These are phyloP conservation scores for Sebastes steindachneri DNA, from an alignment of 2,797 vertebrate genomes.

Conservation along the genomic window DNA sequence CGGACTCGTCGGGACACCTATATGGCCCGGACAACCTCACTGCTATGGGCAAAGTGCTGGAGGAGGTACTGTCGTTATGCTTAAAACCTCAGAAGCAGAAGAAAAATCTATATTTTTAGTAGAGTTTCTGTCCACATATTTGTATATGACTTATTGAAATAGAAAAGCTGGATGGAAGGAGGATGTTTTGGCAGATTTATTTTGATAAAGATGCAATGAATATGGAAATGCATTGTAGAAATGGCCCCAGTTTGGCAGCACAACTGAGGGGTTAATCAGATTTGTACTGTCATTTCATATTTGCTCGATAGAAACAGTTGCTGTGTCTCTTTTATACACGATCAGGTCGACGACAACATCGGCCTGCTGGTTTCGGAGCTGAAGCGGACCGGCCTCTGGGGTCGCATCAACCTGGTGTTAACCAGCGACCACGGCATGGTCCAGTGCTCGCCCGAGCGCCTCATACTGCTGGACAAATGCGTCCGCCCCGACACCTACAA, in stretches of 20 bases:
- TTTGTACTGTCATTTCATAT: neutral
- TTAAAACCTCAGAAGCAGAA: neutral
- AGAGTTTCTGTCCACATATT: neutral
- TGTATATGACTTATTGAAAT: too few relatives aligned
- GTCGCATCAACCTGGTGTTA: conserved; percentile 89
- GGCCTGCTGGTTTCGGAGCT: conserved; percentile 86
- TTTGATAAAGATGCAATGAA: neutral
- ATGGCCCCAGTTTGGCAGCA: neutral
- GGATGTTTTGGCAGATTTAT: neutral
- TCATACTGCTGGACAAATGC: conserved; percentile 89
- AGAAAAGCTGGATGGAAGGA: neutral
- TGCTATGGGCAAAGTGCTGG: conserved; percentile 85
- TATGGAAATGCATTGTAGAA: neutral
- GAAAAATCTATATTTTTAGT: neutral
- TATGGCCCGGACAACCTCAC: conserved; percentile 88
- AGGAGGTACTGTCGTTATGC: conserved; percentile 59
- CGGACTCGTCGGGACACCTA: conserved; percentile 88
- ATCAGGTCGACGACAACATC: conserved; percentile 86
- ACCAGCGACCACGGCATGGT: conserved; percentile 98
- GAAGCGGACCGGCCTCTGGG: conserved; percentile 87
- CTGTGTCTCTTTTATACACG: neutral
- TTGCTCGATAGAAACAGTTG: neutral
- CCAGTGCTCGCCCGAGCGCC: conserved; percentile 87
- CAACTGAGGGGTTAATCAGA: neutral
- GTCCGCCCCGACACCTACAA: conserved; percentile 82